phyloP scores from a whole-genome alignment of 2,113 vertebrate genomes.

The Laterallus jamaicensis region DNA sequence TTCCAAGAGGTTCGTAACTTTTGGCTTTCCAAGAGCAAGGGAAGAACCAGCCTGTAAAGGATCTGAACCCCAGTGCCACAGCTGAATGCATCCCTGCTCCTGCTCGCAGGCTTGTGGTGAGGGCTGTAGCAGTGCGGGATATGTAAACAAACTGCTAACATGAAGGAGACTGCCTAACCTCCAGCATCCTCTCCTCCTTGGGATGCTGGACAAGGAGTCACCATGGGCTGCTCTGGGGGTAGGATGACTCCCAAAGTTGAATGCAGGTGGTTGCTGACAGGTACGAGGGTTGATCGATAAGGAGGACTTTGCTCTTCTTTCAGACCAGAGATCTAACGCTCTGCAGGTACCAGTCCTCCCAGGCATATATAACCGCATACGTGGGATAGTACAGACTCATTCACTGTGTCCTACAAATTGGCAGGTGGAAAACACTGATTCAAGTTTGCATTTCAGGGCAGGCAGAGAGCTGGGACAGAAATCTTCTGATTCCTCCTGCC shows the following conservation, averaged over 20 bases:
- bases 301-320: not conserved
- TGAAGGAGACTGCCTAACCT: not conserved
- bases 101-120: not conserved
- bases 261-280: not conserved
- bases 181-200: not conserved
- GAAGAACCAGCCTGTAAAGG: not conserved
- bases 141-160: not conserved
- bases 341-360: not conserved
- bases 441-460: not conserved
- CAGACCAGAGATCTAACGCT: not conserved
- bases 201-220: not conserved
- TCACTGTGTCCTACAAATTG: not conserved
- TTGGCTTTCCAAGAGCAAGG: slow-evolving; percentile 1
- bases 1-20: slow-evolving; percentile 18
- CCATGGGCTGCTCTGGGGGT: not conserved
- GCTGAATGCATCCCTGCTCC: not conserved
- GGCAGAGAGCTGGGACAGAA: not conserved
- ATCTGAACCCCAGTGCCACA: not conserved
- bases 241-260: not conserved
- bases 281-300: not conserved
- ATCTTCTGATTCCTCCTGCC: not conserved
- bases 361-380: not conserved
- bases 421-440: not conserved
- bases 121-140: not conserved
- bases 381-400: not conserved